These are phyloP conservation scores for Carapus acus DNA, from an alignment of 2,797 vertebrate species.

Conservation along the genomic window DNA sequence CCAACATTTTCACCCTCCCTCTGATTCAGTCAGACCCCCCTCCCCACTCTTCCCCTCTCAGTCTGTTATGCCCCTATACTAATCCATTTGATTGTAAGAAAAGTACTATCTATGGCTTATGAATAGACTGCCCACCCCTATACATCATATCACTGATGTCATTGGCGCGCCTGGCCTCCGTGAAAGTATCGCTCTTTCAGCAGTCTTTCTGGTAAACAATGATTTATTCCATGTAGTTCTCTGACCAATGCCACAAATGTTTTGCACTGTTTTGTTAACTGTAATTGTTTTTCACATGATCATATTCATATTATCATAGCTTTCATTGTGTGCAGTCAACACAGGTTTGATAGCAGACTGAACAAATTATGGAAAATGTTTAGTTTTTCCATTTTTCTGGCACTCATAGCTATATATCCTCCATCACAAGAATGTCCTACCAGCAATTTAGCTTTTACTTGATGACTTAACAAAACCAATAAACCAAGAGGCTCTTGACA, in stretches of 20 bases:
- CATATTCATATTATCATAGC: too few relatives aligned
- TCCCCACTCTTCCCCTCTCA: conserved; percentile 34
- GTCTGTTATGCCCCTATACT: conserved; percentile 42
- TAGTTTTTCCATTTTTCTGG: too few relatives aligned
- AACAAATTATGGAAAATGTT: too few relatives aligned
- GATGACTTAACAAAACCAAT: conserved; percentile 36
- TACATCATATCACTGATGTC: conserved; percentile 39
- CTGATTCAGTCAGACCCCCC: conserved; percentile 44
- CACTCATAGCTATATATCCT: too few relatives aligned
- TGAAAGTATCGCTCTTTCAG: conserved; percentile 21
- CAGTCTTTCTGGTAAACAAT: conserved; percentile 14
- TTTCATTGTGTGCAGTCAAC: too few relatives aligned
- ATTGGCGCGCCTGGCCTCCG: conserved; percentile 25
- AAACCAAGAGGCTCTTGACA: conserved; percentile 32
- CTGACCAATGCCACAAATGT: too few relatives aligned
- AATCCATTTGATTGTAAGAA: conserved; percentile 45
- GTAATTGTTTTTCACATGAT: too few relatives aligned
- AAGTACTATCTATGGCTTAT: conserved; percentile 42
- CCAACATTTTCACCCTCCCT: conserved; percentile 48
- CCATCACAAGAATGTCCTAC: too few relatives aligned
- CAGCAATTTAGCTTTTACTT: too few relatives aligned
- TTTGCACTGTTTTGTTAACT: too few relatives aligned
- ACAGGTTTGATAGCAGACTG: too few relatives aligned
- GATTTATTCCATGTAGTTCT: too few relatives aligned
- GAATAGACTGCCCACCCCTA: conserved; percentile 49